Evolutionary conservation across 2,113 vertebrate genomes (phyloP).

Genomic region (Ictalurus furcatus): DNA sequence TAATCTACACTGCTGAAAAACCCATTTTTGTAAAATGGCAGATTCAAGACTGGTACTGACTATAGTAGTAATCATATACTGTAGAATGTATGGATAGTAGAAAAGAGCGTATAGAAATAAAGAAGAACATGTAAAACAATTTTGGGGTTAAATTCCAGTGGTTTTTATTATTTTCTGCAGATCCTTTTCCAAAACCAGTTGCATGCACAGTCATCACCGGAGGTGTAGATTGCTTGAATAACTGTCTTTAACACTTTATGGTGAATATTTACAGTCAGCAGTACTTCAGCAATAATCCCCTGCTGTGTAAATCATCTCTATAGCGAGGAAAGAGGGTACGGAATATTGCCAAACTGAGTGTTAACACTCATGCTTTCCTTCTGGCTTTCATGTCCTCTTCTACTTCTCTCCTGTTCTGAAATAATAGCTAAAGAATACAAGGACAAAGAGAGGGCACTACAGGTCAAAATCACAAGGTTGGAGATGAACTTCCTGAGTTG

Average conservation of each 20-base stretch:
- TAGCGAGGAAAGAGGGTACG: background rate
- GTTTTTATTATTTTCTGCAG: background rate
- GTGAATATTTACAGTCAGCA: constrained; percentile 36
- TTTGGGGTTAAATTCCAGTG: background rate
- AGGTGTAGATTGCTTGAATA: constrained; percentile 7
- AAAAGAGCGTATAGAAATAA: background rate
- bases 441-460: constrained; percentile 45
- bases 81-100: background rate
- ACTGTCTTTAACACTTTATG: background rate
- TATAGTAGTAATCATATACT: background rate
- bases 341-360: background rate
- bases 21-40: background rate
- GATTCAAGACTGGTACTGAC: background rate
- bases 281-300: background rate
- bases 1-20: background rate
- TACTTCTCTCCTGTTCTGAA: background rate
- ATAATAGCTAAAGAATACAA: background rate
- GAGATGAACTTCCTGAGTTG: constrained; percentile 62
- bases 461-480: constrained; percentile 64
- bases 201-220: background rate
- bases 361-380: background rate
- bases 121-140: background rate
- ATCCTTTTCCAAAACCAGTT: background rate
- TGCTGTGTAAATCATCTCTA: constrained; percentile 36
- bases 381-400: background rate